Percentiles rank a stretch among this genome's conserved stretches.
These are phyloP conservation scores for Trididemnum nubilum DNA, from an alignment of 23 tunicate genomes.

Conservation along the genomic window DNA sequence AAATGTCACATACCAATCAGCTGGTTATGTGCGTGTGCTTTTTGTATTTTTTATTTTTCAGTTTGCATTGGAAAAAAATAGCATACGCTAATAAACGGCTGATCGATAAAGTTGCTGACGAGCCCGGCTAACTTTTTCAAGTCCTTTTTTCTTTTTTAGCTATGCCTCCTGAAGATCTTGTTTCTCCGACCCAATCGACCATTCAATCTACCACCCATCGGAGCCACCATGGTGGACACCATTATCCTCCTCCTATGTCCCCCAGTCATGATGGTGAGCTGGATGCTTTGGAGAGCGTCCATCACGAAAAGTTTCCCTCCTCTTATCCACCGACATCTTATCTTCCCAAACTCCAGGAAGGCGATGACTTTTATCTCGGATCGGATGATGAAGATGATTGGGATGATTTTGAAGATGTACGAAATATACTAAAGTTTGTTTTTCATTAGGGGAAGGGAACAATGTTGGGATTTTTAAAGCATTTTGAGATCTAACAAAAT, in stretches of 20 bases:
- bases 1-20: no score
- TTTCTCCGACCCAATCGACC: constrained; percentile 1
- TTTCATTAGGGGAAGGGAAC: no score
- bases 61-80: no score
- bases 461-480: no score
- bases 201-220: neutral
- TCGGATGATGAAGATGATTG: constrained; percentile 86
- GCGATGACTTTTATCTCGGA: constrained; percentile 38
- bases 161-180: constrained; percentile 15
- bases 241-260: constrained; percentile 21
- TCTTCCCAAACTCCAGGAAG: constrained; percentile 12
- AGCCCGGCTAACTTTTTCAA: neutral
- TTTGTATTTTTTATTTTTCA: no score
- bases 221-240: neutral
- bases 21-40: no score
- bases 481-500: no score
- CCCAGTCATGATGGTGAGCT: neutral
- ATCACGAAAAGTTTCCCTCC: constrained; percentile 5
- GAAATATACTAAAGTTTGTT: neutral
- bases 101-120: no score
- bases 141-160: constrained; percentile 1
- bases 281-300: neutral
- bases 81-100: no score
- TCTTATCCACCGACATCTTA: constrained; percentile 39
- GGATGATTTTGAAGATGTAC: constrained; percentile 85